Evolutionary conservation across 2,888 invertebrate species (phyloP).

Genomic region (Microchrysa polita): DNA sequence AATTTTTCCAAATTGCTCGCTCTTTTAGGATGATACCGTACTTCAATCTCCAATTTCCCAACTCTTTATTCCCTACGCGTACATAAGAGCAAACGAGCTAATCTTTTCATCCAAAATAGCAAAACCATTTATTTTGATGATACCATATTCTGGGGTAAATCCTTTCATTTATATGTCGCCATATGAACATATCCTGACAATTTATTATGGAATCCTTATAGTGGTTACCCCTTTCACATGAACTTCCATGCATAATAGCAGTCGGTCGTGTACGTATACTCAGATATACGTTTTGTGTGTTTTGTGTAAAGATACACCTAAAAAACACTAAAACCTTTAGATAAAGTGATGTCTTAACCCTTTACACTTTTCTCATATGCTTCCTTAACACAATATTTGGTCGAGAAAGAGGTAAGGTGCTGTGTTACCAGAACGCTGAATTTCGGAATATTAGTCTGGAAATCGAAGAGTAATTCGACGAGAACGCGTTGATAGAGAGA

Average conservation of each 20-base stretch:
- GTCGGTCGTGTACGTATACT: not conserved
- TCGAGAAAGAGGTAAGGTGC: too few species aligned
- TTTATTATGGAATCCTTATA: slow-evolving; percentile 41
- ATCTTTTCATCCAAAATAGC: slow-evolving; percentile 19
- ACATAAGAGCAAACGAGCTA: slow-evolving; percentile 1
- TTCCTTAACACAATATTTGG: not conserved
- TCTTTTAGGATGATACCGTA: too few species aligned
- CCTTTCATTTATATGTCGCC: slow-evolving; percentile 43
- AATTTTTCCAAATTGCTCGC: too few species aligned
- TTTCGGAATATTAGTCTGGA: too few species aligned
- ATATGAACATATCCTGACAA: slow-evolving; percentile 36
- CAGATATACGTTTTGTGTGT: too few species aligned
- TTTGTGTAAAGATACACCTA: slow-evolving; percentile 7
- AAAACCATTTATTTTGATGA: slow-evolving; percentile 29
- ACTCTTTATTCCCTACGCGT: too few species aligned
- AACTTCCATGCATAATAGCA: slow-evolving; percentile 18
- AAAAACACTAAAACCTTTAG: slow-evolving; percentile 39
- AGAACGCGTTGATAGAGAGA: too few species aligned
- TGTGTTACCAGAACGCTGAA: too few species aligned
- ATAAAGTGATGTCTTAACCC: slow-evolving; percentile 45
- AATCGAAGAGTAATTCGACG: too few species aligned
- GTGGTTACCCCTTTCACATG: slow-evolving; percentile 37
- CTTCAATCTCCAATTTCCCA: too few species aligned
- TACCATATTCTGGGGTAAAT: slow-evolving; percentile 11
- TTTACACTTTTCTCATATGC: slow-evolving; percentile 27